Evolutionary conservation across 2,113 vertebrate genomes (phyloP).

Genomic region (Leptobrachium leishanense): DNA sequence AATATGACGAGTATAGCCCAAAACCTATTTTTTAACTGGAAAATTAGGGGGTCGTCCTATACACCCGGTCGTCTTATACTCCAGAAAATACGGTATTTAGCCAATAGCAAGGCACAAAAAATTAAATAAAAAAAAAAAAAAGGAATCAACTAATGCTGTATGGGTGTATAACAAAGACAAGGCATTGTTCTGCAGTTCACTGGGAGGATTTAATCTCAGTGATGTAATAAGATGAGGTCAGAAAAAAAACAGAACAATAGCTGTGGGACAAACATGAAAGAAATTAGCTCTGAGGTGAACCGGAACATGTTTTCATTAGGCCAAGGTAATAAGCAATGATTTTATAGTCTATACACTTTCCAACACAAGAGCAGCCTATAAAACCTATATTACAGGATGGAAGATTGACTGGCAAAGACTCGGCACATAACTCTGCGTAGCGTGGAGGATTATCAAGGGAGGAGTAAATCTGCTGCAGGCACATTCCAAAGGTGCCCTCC

Average conservation of each 20-base stretch:
- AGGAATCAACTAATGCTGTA: no score
- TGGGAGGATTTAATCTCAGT: background rate
- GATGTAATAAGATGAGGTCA: background rate
- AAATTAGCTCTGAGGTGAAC: background rate
- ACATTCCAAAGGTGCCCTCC: conserved; percentile 45
- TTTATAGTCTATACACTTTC: conserved; percentile 1
- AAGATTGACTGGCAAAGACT: conserved; percentile 11
- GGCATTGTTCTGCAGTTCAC: background rate
- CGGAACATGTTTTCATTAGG: background rate
- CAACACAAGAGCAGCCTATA: conserved; percentile 3
- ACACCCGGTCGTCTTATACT: no score
- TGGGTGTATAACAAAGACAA: background rate
- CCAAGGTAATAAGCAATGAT: background rate
- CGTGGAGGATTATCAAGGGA: conserved; percentile 43
- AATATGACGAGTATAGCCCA: no score
- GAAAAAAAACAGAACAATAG: background rate
- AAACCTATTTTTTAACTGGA: no score
- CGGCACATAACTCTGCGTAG: conserved; percentile 8
- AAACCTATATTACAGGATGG: conserved; percentile 1
- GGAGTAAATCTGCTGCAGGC: conserved; percentile 23
- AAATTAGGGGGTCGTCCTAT: no score
- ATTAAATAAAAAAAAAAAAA: no score
- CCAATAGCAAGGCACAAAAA: no score
- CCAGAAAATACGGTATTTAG: no score
- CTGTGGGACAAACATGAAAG: conserved; percentile 5